Conservation (phyloP, 2,797 vertebrate species). For the Gambelia wislizenii region DNA sequence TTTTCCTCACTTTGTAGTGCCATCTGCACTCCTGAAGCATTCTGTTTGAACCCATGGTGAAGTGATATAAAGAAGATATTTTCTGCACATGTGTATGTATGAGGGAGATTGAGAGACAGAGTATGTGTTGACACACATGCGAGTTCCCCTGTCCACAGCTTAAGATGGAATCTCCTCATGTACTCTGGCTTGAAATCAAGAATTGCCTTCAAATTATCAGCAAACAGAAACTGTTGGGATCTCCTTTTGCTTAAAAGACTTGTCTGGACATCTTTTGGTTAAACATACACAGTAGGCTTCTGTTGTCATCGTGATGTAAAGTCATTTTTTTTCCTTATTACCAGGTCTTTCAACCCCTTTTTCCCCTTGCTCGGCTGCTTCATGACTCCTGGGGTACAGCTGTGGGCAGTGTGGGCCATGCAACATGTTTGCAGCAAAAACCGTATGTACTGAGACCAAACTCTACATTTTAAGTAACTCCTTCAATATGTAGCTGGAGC, state of each 20-base stretch:
- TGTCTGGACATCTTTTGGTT: background rate
- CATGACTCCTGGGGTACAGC: slow-evolving; percentile 95
- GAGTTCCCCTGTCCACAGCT: background rate
- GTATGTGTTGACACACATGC: background rate
- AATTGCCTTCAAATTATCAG: background rate
- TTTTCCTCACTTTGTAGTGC: background rate
- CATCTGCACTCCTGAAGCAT: background rate
- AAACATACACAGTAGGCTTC: background rate
- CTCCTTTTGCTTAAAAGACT: background rate
- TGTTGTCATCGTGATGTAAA: background rate
- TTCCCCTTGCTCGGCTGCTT: slow-evolving; percentile 96
- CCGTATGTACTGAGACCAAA: slow-evolving; percentile 82
- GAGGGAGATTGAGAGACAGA: background rate
- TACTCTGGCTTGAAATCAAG: background rate
- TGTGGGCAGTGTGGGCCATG: slow-evolving; percentile 99
- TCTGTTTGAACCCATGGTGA: background rate
- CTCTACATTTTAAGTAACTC: background rate
- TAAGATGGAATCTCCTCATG: background rate
- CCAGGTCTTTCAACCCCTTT: slow-evolving; percentile 97
- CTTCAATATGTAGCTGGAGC: slow-evolving; percentile 8
- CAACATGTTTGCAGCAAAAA: slow-evolving; percentile 99
- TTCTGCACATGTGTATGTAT: background rate
- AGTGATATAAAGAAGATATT: background rate
- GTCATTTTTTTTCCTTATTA: slow-evolving; percentile 32
- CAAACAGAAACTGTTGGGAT: background rate